Base-by-base conservation (phyloP, 2,113 vertebrate genomes). In the Bujurquina vittata region DNA sequence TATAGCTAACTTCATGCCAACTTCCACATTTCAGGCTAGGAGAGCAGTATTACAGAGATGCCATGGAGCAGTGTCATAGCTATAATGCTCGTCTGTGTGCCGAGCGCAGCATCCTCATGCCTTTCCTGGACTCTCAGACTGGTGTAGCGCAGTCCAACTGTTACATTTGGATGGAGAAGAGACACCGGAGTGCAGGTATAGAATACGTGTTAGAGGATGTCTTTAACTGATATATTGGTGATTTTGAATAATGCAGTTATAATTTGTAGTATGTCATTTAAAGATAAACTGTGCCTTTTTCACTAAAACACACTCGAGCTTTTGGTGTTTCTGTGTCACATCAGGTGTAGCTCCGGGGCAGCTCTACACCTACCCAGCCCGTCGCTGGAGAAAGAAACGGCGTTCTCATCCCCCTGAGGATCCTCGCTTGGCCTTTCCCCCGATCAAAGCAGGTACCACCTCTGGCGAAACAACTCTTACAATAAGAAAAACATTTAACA, bases 121-220 rank as follows among this genome's bases (percentile, higher is more conserved):
- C 98, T 2, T 99, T 99, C 94, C 91, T 99, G 54, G 98, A 99
- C 90, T 99, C 98, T 0, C 98, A 99, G 93, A 99, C 98, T 0
- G 98, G 98, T 1, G 98, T 99, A 4, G 98, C 98, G 7, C 98
- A 99, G 87, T 99, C 97, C 88, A 99, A 99, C 94, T 99, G 98
- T 91, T 99, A 99, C 82, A 99, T 99, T 91, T 99, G 98, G 98
- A 99, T 99, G 98, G 98, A 99, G 83, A 99, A 99, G 86, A 95
- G 98, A 61, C 98, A 99, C 91, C 94, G 98, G 0, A 98, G 98
- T 43, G 97, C 98, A 90, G 98, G 98, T 98, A 80, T 60, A 3
- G 18, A 54, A 33, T 29, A 12, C 54, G 46, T 72, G 17, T 52
- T 72, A 23, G 43, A 52, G 31, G 23, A 72, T 14, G 0, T 72